Evolutionary conservation across 2,113 vertebrate genomes (phyloP).

Genomic region (Ia io): DNA sequence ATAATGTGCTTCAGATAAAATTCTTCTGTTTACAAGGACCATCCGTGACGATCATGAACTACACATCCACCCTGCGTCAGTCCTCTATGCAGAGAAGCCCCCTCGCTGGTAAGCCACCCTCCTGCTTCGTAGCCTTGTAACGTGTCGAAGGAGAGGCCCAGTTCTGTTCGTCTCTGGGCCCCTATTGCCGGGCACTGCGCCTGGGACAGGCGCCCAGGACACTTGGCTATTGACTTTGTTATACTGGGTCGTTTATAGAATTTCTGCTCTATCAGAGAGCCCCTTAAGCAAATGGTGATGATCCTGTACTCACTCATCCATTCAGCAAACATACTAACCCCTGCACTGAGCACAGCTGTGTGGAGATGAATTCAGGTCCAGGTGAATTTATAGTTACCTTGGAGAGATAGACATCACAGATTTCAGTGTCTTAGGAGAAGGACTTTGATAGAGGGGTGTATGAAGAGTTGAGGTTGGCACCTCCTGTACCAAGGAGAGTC

Average conservation of each 20-base stretch:
- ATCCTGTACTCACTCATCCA: background rate
- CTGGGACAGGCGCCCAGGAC: background rate
- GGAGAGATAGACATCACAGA: background rate
- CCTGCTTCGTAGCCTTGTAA: background rate
- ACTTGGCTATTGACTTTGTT: background rate
- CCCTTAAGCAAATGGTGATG: background rate
- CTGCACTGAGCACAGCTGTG: background rate
- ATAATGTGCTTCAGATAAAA: background rate
- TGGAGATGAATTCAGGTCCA: background rate
- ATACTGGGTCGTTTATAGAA: background rate
- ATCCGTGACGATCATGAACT: constrained; percentile 96
- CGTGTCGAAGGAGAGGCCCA: background rate
- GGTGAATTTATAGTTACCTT: background rate
- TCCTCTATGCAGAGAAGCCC: constrained; percentile 95
- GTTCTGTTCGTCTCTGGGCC: background rate
- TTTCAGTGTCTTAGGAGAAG: background rate
- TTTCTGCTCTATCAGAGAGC: background rate
- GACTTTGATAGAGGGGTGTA: background rate
- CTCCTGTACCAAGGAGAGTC: background rate
- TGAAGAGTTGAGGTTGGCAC: background rate
- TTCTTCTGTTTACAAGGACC: constrained; percentile 85
- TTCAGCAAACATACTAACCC: background rate
- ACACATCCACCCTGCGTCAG: constrained; percentile 95
- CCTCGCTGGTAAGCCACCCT: constrained; percentile 92
- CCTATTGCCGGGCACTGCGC: background rate